Conservation (phyloP, 37 sponge, comb jelly and placozoan species). For the Ephydatia muelleri region DNA sequence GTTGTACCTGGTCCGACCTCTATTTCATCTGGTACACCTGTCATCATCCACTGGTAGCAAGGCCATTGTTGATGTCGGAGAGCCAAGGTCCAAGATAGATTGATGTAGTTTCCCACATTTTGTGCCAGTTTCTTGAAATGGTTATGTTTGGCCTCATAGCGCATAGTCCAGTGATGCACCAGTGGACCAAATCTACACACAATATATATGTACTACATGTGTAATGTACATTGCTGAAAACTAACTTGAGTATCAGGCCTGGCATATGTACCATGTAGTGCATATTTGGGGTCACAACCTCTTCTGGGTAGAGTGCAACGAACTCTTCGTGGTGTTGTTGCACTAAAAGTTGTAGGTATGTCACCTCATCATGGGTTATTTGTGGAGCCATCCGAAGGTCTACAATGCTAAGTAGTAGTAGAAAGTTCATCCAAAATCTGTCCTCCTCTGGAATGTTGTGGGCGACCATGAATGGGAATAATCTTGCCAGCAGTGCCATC, state of each 20-base stretch:
- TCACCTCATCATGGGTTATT: conserved; percentile 13
- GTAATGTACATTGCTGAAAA: neutral
- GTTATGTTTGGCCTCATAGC: conserved; percentile 4
- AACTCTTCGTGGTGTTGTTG: conserved; percentile 4
- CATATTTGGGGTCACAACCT: neutral
- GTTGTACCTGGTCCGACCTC: too few relatives aligned
- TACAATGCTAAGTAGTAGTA: conserved; percentile 3
- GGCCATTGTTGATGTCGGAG: conserved; percentile 8
- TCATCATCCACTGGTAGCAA: conserved; percentile 10
- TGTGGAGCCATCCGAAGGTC: conserved; percentile 21
- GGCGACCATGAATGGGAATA: conserved; percentile 12
- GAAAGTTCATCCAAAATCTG: conserved; percentile 1
- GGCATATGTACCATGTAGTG: neutral
- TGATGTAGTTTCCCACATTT: conserved; percentile 19
- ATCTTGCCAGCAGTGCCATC: conserved; percentile 3
- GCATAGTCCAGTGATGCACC: conserved; percentile 23
- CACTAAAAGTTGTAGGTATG: conserved; percentile 7
- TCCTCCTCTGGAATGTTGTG: conserved; percentile 12
- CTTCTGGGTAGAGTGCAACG: neutral
- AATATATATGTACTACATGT: neutral
- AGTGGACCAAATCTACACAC: conserved; percentile 20
- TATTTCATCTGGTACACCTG: neutral
- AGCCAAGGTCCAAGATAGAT: conserved; percentile 6
- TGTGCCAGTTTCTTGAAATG: conserved; percentile 26
- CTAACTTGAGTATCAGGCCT: too few relatives aligned